phyloP scores from a whole-genome alignment of 2,113 vertebrate genomes.

The Apodemus speciosus region DNA sequence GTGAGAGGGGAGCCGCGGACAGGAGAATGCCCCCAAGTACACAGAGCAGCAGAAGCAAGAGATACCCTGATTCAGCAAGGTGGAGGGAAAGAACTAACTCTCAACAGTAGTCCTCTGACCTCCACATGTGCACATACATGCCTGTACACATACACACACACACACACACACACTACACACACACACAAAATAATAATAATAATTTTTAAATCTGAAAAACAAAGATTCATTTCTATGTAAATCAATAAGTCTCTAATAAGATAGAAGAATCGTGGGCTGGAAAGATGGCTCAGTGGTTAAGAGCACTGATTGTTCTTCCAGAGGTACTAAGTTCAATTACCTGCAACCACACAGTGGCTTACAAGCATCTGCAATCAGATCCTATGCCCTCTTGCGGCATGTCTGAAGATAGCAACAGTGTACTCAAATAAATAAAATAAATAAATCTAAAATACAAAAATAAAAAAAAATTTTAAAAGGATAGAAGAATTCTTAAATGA shows the following conservation, averaged over 20 bases:
- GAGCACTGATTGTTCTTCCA: too few species aligned
- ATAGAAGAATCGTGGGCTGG: neutral
- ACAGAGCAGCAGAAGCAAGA: neutral
- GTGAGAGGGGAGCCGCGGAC: neutral
- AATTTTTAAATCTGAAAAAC: neutral
- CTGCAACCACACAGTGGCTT: too few species aligned
- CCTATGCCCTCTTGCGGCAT: too few species aligned
- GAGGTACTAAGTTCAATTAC: too few species aligned
- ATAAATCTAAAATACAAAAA: too few species aligned
- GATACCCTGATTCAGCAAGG: too few species aligned
- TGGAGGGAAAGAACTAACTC: neutral
- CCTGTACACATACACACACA: neutral
- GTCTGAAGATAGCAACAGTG: too few species aligned
- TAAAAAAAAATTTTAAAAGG: too few species aligned
- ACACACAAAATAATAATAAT: neutral
- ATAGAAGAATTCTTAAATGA: constrained; percentile 23
- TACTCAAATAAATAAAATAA: too few species aligned
- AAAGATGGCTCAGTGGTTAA: too few species aligned
- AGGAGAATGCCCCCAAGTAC: neutral
- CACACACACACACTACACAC: neutral
- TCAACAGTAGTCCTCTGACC: neutral
- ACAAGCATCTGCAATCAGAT: too few species aligned
- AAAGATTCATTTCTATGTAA: neutral
- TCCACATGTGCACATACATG: neutral
- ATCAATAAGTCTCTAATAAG: neutral